Conservation (phyloP, 2,113 vertebrate species). For the Arizona elegans region DNA sequence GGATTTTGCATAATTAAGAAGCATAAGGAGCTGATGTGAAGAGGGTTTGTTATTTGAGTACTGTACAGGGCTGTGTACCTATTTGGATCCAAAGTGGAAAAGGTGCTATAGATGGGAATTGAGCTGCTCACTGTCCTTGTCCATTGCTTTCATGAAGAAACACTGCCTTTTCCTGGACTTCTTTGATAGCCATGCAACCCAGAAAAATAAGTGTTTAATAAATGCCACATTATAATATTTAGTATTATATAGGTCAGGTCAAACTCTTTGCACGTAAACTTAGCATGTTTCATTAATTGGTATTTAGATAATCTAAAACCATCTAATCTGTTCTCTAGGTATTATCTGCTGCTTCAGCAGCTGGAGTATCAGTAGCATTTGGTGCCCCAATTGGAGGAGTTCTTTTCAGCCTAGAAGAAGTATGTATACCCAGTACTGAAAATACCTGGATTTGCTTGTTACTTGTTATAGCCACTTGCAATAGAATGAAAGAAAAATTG, state of each 20-base stretch:
- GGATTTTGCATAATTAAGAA: not conserved
- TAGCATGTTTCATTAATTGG: not conserved
- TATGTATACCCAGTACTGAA: conserved; percentile 52
- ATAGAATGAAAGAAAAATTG: not conserved
- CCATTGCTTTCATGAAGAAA: not conserved
- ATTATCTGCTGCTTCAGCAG: conserved; percentile 94
- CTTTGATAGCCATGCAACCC: not conserved
- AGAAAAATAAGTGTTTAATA: not conserved
- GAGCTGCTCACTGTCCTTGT: not conserved
- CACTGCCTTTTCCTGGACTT: not conserved
- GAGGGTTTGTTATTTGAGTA: not conserved
- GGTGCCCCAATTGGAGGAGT: conserved; percentile 98
- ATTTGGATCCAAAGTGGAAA: not conserved
- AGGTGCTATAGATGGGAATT: not conserved
- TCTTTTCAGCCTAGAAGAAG: conserved; percentile 98
- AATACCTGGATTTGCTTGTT: conserved; percentile 4
- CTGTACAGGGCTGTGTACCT: not conserved
- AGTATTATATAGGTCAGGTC: not conserved
- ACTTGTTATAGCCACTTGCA: not conserved
- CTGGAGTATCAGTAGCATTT: conserved; percentile 96
- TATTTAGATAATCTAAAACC: fast-evolving
- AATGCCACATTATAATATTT: not conserved
- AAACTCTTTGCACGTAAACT: not conserved
- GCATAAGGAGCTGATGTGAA: not conserved
- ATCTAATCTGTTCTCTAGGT: conserved; percentile 71